phyloP scores from a whole-genome alignment of 2,797 vertebrate species.

The Erpetoichthys calabaricus region DNA sequence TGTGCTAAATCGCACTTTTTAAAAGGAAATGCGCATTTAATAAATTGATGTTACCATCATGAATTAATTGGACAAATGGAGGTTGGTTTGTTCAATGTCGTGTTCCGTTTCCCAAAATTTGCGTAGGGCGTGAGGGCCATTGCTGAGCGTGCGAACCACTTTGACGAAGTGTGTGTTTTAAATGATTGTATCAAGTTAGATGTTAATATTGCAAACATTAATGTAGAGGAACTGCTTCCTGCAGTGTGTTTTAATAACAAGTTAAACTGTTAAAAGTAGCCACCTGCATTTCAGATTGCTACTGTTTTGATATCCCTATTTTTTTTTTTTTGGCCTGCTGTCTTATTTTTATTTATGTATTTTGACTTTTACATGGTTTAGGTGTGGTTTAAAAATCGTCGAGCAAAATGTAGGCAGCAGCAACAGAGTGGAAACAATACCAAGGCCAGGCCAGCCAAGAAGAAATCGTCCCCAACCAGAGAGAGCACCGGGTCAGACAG shows the following conservation, averaged over 20 bases:
- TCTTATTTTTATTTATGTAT: neutral
- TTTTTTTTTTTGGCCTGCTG: too few species aligned
- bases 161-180: too few species aligned
- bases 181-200: too few species aligned
- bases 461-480: slow-evolving; percentile 80
- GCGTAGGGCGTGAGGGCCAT: too few species aligned
- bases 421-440: slow-evolving; percentile 66
- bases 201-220: too few species aligned
- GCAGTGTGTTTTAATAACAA: neutral
- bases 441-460: slow-evolving; percentile 84
- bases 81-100: too few species aligned
- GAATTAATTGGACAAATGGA: too few species aligned
- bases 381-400: slow-evolving; percentile 98
- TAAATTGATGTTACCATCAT: too few species aligned
- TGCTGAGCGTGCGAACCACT: too few species aligned
- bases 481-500: slow-evolving; percentile 93
- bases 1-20: slow-evolving; percentile 5
- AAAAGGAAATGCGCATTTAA: neutral
- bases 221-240: neutral
- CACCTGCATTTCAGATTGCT: neutral
- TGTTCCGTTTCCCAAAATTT: too few species aligned
- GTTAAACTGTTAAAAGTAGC: neutral
- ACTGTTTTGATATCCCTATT: too few species aligned
- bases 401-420: slow-evolving; percentile 93
- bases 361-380: slow-evolving; percentile 22